phyloP scores from a whole-genome alignment of 1,140 invertebrate genomes.

The Brachionus rubens region DNA sequence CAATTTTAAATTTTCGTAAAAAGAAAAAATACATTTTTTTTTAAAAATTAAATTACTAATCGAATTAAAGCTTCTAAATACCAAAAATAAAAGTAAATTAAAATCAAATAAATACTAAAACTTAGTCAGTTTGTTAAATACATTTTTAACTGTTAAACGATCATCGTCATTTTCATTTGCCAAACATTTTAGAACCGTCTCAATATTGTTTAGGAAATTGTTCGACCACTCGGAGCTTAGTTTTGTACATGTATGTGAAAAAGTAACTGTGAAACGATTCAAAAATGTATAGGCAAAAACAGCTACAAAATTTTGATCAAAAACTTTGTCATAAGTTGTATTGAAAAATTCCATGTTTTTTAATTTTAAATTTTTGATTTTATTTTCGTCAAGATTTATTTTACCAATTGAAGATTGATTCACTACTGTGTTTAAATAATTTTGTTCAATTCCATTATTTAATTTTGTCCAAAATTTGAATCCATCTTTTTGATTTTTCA shows the following conservation, averaged over 20 bases:
- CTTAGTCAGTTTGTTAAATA: not conserved
- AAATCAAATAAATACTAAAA: no score
- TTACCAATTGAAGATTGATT: no score
- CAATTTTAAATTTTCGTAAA: no score
- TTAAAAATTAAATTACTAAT: no score
- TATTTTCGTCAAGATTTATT: not conserved
- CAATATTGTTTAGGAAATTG: not conserved
- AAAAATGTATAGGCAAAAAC: slow-evolving; percentile 12
- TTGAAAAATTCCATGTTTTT: slow-evolving; percentile 10
- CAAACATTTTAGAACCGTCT: not conserved
- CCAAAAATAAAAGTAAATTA: no score
- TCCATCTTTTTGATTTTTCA: not conserved
- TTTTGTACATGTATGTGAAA: slow-evolving; percentile 1
- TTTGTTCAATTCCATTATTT: no score
- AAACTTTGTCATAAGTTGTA: not conserved
- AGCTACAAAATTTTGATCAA: slow-evolving; percentile 18
- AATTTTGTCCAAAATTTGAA: not conserved
- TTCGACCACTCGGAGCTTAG: not conserved
- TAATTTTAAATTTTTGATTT: not conserved
- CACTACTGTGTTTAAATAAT: no score
- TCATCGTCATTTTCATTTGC: not conserved
- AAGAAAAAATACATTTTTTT: no score
- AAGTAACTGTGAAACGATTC: not conserved
- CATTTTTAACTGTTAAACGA: not conserved
- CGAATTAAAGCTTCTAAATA: no score